Base-by-base conservation (phyloP, 2,797 vertebrate species). In the Ambastaia sidthimunki region DNA sequence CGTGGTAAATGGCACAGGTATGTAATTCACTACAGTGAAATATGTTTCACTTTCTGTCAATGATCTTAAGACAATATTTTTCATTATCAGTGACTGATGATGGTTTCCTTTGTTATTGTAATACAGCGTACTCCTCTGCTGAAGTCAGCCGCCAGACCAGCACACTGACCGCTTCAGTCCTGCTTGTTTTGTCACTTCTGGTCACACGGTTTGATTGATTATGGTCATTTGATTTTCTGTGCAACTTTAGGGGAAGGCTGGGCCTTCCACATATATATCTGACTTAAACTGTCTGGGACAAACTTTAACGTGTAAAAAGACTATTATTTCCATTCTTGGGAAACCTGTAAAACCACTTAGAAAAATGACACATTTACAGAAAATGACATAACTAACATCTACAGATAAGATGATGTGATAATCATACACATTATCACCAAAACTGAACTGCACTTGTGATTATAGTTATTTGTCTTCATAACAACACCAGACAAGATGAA, bases 121-220 rank as follows among this genome's bases (percentile, higher is more conserved):
- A 55, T 21, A 71, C 76, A 74, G 80, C 15, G 18, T 44, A 69
- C 7, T 25, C 55, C 10, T 86, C 87, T 19, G 77, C 72, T 80
- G 86, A 72, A 74, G 67, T 78, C n/a, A 80, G 75, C 55, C 78
- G 83, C 62, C 81, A 83, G 59, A 82, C 62, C n/a, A 86, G 80
- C n/a, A n/a, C 89, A 70, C 37, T 82, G 78, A 84, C 85, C n/a
- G 84, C 88, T 9, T 86, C 48, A 23, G 62, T 65, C 72, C 73
- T 90, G 11, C 80, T 78, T 54, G 66, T 81, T 52, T 5, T 86
- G 57, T 86, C 87, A 80, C 85, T 85, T 86, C 60, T 85, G 18
- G 73, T 89, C n/a, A 79, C 84, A 55, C 63, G 57, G 6, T 60
- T 48, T 11, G 9, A 48, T 19, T 65, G 21, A 78, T 60, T 1